Base-by-base conservation (phyloP, 2,797 vertebrate genomes). In the Pampus argenteus region DNA sequence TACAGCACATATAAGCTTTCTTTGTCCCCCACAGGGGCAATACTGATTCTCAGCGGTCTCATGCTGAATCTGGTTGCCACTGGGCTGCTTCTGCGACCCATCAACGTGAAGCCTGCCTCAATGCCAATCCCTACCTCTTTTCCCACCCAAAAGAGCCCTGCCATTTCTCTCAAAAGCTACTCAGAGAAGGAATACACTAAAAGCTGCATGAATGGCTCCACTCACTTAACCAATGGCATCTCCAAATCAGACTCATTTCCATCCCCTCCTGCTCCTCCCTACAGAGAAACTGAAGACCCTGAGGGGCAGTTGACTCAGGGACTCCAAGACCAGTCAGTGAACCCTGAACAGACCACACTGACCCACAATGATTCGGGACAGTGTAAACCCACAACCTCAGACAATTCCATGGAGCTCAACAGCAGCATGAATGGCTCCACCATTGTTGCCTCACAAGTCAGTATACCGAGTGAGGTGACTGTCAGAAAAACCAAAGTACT, bases 11-110 rank as follows among this genome's bases (percentile, higher is more conserved):
- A 17, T 23, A 42, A 54, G 11, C 54, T 60, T 2, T 76, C 42
- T 59, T 82, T 70, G 48, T 79, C 34, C 56, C 38, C 18, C 45
- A 11, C 87, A 99, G 97, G 97, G 25, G 94, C 96, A 4, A 93
- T 99, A 84, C 84, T 97, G 85, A 94, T 98, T 87, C 93, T 97
- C 17, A 96, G 97, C 17, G 97, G 96, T 26, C 92, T 98, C 74
- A 95, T 94, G 95, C 47, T 99, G 78, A 96, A 99, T 87, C 90
- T 99, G 47, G 93, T 98, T 65, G 96, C 98, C 57, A 94, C 97
- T 48, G 96, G 95, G 79, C 96, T 98, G 96, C 89, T 99, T 60
- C 91, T 99, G 87, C 88, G 94, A 66, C 95, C 96, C 2, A 76
- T 89, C 56, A 69, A 90, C 2, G 49, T 93, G 52, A 93, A 74